Base-by-base conservation (phyloP, 2,797 vertebrate genomes). In the Crenuchus spilurus region DNA sequence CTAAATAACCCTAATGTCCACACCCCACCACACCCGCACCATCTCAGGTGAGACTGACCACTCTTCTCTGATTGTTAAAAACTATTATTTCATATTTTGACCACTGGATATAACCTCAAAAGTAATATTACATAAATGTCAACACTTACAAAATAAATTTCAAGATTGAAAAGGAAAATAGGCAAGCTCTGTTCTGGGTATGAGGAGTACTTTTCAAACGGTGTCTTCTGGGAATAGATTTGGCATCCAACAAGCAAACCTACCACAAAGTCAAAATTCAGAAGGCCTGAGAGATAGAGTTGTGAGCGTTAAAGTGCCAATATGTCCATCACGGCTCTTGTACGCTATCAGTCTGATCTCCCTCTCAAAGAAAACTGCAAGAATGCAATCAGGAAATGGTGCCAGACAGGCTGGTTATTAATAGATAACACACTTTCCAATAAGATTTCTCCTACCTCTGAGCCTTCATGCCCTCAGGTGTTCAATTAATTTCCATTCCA, bases 401-500 rank as follows among this genome's bases (percentile, higher is more conserved):
- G 52, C 22, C 61, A 37, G 28, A 41, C 68, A 42, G 61, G 31
- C 52, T 71, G 75, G 61, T 71, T 71, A 66, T 71, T 71, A 76
- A 76, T 76, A 71, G 75, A 71, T 60, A 63, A 71, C 52, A 58
- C 61, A 28, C 57, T 70, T n/a, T 2, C 75, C 68, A 66, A 58
- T 66, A 66, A 65, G 52, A 48, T 66, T 66, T 46, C 75, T 70
- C 49, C 66, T 63, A 57, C 66, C 28, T 65, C 41, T 65, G 41
- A 65, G 62, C 62, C 49, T 24, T n/a, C 35, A 10, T 71, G 52
- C 42, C 75, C 61, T 65, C 68, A 66, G 75, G 75, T 66, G 68
- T 49, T 48, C 68, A 71, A 76, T 71, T 76, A 64, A 71, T 71
- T 76, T 69, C 61, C 60, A 76, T 76, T 76, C 33, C 74, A 42